Evolutionary conservation across 2,113 vertebrate genomes (phyloP), one percentile per base, ranked within the genome.

Genomic region (Callospermophilus lateralis): DNA sequence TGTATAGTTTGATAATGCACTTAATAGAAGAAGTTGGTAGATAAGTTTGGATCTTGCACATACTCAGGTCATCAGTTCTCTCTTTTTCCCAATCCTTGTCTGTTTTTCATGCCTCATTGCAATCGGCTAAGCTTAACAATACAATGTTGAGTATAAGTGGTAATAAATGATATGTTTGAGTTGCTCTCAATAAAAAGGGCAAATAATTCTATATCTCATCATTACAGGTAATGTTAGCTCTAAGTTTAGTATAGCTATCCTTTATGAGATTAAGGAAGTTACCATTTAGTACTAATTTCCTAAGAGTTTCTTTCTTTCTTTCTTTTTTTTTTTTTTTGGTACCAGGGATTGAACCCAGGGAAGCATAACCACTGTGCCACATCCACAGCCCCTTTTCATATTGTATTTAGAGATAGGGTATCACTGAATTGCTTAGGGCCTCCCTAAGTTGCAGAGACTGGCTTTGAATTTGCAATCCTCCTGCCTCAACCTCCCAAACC

Each of bases 251-350:
- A 51, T 13, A 88, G 53, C 85, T 78, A n/a, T 48, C 28, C 39
- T 58, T 88, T 85, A 73, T 79, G 73, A 84, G 42, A 84, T 74
- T 89, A 83, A 77, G 42, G 28, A 67, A 79, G 79, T 88, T 91
- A 58, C 20, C 42, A 72, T 63, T 32, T 58, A 73, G 65, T 91
- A 22, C 45, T 30, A 68, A 58, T 92, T 84, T 74, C 30, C 48
- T 78, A 73, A 90, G 65, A 37, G 61, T 51, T n/a, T 53, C 26
- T 19, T 58, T 58, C 1, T 26, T 61, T 26, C 3, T 24, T 61
- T 8, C 9, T 61, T 61, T 24, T 61, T 8, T 24, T 61, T 61
- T 61, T 63, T 26, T 26, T 26, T 58, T 58, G 55, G 55, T 58
- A 58, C 19, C 6, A 7, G 20, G 6, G 19, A 65, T 65, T 28